These are phyloP conservation scores for Myiopsitta monachus DNA, from an alignment of 2,113 vertebrate genomes.

Conservation along the genomic window DNA sequence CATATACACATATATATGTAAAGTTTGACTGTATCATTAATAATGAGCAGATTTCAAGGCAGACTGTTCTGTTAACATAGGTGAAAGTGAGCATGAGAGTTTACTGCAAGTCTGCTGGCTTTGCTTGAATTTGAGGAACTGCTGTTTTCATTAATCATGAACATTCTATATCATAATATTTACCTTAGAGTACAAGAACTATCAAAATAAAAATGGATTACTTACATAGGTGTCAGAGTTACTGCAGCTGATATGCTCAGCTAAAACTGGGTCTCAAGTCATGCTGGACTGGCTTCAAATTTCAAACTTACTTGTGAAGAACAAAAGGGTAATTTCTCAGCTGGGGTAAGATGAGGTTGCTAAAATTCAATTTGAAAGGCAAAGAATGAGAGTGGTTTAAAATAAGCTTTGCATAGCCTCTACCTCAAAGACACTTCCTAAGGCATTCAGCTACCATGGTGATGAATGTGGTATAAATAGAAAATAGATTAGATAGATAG, in stretches of 20 bases:
- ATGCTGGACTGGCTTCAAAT: constrained; percentile 20
- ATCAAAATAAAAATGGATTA: not conserved
- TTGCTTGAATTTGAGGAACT: not conserved
- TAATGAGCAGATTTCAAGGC: not conserved
- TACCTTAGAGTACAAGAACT: not conserved
- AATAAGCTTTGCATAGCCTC: constrained; percentile 44
- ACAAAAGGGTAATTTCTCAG: constrained; percentile 11
- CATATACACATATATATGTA: not conserved
- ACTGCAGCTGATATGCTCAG: not conserved
- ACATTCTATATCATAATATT: not conserved
- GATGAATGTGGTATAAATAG: constrained; percentile 64
- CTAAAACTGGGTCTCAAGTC: not conserved
- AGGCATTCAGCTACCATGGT: constrained; percentile 67
- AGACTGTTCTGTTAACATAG: not conserved
- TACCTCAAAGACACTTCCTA: constrained; percentile 46
- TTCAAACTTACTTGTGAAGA: not conserved
- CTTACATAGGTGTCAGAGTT: not conserved
- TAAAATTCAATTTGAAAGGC: constrained; percentile 43
- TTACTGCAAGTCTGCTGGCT: not conserved
- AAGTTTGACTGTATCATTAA: not conserved
- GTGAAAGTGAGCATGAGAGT: not conserved
- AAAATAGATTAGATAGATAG: constrained; percentile 55
- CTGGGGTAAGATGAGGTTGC: not conserved
- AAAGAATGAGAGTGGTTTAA: constrained; percentile 44
- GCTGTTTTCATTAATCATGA: not conserved